phyloP scores from a whole-genome alignment of 53 echinoderm and acorn worm species.

The Holothuria scabra region DNA sequence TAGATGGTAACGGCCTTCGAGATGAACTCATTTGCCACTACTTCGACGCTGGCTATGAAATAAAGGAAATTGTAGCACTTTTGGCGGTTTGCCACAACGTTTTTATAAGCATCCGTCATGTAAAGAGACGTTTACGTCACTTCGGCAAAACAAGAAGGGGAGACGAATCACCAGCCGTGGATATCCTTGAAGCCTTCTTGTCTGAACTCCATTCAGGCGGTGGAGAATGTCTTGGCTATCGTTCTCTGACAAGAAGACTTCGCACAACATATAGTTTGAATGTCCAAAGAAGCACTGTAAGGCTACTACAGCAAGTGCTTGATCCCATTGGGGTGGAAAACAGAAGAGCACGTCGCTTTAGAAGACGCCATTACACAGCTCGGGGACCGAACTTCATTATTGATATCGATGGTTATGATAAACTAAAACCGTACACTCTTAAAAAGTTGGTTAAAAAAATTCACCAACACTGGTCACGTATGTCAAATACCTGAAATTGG shows the following conservation, averaged over 20 bases:
- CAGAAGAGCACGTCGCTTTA: conserved; percentile 51
- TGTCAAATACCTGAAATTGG: too few relatives aligned
- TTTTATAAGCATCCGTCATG: conserved; percentile 55
- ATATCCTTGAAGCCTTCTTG: conserved; percentile 31
- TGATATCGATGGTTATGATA: conserved; percentile 76
- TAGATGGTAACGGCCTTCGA: conserved; percentile 21
- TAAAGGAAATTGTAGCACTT: conserved; percentile 44
- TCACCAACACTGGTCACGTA: too few relatives aligned
- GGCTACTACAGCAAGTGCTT: conserved; percentile 46
- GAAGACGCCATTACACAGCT: conserved; percentile 49
- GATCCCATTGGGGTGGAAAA: conserved; percentile 65
- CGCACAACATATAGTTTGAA: conserved; percentile 35
- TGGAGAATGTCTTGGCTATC: conserved; percentile 52
- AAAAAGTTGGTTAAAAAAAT: too few relatives aligned
- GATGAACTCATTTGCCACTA: conserved; percentile 58
- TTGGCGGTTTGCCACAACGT: conserved; percentile 45
- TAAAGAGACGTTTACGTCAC: conserved; percentile 41
- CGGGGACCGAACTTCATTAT: conserved; percentile 59
- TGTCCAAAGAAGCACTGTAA: conserved; percentile 38
- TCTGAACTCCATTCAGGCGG: conserved; percentile 22
- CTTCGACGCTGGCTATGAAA: conserved; percentile 54
- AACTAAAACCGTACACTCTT: conserved; percentile 73
- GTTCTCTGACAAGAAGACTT: conserved; percentile 52
- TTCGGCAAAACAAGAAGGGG: conserved; percentile 48
- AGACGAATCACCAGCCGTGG: conserved; percentile 28